A percentile compares a stretch with the other conserved stretches of the same genome.
These are phyloP conservation scores for Aegypius monachus DNA, from an alignment of 2,113 vertebrate species.

Conservation along the genomic window DNA sequence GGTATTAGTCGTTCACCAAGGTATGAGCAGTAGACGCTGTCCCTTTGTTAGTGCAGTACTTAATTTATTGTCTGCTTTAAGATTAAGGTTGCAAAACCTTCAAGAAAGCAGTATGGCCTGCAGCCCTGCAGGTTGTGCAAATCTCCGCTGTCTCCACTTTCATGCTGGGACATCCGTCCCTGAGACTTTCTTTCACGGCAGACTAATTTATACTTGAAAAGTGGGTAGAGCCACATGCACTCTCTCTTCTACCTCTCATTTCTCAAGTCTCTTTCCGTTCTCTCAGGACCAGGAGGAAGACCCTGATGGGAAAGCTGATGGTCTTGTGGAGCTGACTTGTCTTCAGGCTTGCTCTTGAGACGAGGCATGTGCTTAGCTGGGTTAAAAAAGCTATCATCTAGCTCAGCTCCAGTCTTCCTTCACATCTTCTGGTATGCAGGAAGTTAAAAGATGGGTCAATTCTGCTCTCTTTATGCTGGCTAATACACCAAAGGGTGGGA, in stretches of 20 bases:
- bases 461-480: background rate
- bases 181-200: background rate
- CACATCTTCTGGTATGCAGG: background rate
- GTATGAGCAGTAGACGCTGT: background rate
- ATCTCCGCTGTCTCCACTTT: background rate
- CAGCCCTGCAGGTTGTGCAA: background rate
- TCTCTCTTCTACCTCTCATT: background rate
- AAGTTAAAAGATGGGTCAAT: background rate
- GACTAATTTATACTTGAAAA: background rate
- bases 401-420: background rate
- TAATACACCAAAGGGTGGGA: background rate
- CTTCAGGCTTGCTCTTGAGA: background rate
- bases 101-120: background rate
- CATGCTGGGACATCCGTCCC: background rate
- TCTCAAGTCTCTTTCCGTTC: background rate
- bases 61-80: background rate
- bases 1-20: accelerated
- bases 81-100: background rate
- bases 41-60: background rate
- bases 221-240: background rate
- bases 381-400: background rate
- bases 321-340: background rate
- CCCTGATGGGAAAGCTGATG: background rate
- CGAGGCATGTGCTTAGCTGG: background rate
- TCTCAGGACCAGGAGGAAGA: background rate